Conservation (phyloP, 37 sponge, comb jelly and placozoan species). For the Mnemiopsis leidyi region DNA sequence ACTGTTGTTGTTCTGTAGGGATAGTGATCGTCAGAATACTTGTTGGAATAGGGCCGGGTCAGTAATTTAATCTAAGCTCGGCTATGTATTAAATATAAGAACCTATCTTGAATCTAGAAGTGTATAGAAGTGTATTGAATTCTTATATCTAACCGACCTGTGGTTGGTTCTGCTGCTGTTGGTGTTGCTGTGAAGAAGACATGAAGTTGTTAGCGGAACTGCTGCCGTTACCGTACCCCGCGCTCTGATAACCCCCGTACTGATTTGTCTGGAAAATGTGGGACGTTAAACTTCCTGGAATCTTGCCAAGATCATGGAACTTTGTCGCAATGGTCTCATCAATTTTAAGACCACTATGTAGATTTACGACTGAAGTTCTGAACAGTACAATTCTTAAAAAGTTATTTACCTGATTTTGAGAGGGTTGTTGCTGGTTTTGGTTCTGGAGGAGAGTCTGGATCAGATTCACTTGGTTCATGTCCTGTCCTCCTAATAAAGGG, state of each 20-base stretch:
- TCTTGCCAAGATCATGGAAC: no score
- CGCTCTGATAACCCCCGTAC: constrained; percentile 11
- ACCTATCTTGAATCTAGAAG: no score
- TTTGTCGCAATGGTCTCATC: no score
- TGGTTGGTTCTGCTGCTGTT: background rate
- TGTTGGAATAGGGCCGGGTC: background rate
- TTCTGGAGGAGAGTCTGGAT: constrained; percentile 24
- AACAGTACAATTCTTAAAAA: no score
- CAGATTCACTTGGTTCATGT: constrained; percentile 44
- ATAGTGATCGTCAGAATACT: background rate
- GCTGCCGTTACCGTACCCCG: background rate
- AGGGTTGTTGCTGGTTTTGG: constrained; percentile 1
- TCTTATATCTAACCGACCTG: no score
- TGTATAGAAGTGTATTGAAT: no score
- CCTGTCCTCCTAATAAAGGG: background rate
- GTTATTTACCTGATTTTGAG: background rate
- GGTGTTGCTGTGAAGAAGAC: background rate
- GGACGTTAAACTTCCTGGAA: no score
- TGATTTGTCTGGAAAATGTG: background rate
- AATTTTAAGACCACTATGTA: no score
- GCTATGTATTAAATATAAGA: no score
- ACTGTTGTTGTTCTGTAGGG: background rate
- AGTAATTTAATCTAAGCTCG: no score
- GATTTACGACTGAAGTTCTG: no score
- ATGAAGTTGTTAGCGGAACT: background rate